These are phyloP conservation scores for Sciurus niger DNA, from an alignment of 2,113 vertebrate species.

Conservation along the genomic window DNA sequence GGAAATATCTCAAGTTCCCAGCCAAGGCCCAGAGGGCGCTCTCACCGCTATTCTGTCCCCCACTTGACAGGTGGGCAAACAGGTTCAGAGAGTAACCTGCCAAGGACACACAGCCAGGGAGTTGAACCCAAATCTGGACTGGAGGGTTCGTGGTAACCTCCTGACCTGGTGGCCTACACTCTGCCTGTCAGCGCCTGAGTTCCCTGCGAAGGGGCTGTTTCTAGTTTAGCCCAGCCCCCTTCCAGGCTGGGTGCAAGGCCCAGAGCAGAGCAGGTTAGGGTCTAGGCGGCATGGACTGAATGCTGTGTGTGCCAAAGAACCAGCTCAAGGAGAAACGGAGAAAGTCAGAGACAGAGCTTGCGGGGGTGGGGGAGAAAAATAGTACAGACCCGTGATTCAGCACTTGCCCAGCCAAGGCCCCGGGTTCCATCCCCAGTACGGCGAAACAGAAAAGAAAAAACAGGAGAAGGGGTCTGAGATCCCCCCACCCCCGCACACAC, in stretches of 20 bases:
- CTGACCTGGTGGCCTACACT: not conserved
- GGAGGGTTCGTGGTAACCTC: too few species aligned
- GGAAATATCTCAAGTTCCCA: too few species aligned
- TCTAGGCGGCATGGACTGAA: not conserved
- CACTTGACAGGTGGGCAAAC: not conserved
- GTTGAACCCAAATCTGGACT: not conserved
- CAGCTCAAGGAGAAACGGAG: not conserved
- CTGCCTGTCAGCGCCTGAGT: not conserved
- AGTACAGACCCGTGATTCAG: not conserved
- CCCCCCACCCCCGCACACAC: too few species aligned
- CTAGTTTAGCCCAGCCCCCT: not conserved
- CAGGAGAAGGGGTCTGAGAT: not conserved
- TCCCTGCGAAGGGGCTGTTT: not conserved
- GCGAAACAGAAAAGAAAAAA: not conserved
- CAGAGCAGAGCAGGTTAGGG: not conserved
- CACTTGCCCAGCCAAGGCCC: not conserved
- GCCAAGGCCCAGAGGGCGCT: not conserved
- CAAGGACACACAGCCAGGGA: not conserved
- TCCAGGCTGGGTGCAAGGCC: not conserved
- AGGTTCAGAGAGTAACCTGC: not conserved
- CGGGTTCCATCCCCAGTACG: not conserved
- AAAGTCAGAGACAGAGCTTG: not conserved
- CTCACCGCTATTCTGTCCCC: not conserved
- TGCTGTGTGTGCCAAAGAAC: not conserved
- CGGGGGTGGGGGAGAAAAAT: not conserved